Evolutionary conservation across 2,113 vertebrate genomes (phyloP).

Genomic region (Lontra canadensis): DNA sequence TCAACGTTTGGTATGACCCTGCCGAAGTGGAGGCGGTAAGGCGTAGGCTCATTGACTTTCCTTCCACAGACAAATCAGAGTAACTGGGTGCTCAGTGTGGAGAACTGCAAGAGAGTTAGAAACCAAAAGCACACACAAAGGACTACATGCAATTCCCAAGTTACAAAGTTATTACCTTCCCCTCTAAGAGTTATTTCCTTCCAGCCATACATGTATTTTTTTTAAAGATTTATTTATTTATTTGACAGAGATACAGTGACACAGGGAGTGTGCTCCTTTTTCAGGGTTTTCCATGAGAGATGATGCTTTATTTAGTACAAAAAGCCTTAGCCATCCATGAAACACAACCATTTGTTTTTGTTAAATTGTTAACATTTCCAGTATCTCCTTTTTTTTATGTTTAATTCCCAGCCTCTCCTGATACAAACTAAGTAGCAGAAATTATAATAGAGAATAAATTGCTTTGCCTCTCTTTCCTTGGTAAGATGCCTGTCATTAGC

Average conservation of each 20-base stretch:
- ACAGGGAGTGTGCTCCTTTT: background rate
- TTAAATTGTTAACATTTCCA: background rate
- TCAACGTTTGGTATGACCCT: constrained; percentile 99
- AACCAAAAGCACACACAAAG: background rate
- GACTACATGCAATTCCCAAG: background rate
- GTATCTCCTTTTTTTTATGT: background rate
- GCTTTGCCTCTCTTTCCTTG: background rate
- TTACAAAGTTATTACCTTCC: background rate
- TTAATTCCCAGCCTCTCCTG: background rate
- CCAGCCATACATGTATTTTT: background rate
- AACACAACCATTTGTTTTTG: background rate
- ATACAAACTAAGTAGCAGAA: background rate
- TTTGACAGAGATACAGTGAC: too few species aligned
- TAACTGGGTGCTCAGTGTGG: background rate
- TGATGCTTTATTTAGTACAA: background rate
- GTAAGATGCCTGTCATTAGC: background rate
- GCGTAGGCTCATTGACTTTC: background rate
- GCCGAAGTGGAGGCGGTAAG: constrained; percentile 99
- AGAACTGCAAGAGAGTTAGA: background rate
- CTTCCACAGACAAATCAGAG: background rate
- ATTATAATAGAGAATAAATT: background rate
- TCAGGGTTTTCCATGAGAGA: background rate
- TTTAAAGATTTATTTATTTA: too few species aligned
- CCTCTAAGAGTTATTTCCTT: background rate
- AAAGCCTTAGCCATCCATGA: background rate